Conservation (phyloP, 2,888 invertebrate genomes). For the Dione vanillae region DNA sequence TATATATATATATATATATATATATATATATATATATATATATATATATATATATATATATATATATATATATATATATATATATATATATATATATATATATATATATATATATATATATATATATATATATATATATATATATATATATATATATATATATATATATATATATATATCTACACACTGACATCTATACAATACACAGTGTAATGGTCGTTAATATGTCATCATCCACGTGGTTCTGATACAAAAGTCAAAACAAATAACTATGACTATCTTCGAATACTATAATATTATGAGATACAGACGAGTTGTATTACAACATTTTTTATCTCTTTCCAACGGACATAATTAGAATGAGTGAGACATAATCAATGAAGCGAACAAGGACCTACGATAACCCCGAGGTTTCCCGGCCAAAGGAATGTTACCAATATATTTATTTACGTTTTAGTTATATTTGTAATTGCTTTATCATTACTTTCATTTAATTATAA, state of each 20-base stretch:
- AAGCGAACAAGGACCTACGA: slow-evolving; percentile 54
- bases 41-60: no score
- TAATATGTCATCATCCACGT: slow-evolving; percentile 18
- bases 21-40: no score
- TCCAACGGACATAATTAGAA: slow-evolving; percentile 35
- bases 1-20: no score
- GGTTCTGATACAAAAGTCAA: slow-evolving; percentile 4
- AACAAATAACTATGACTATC: slow-evolving; percentile 1
- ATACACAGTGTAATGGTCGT: background rate
- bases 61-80: no score
- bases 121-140: no score
- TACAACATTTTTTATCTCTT: slow-evolving; percentile 5
- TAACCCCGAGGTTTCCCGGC: slow-evolving; percentile 64
- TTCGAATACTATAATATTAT: slow-evolving; percentile 7
- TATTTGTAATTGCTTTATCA: background rate
- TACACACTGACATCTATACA: no score
- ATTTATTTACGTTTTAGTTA: slow-evolving; percentile 22
- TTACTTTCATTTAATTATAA: background rate
- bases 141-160: no score
- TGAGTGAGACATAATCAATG: slow-evolving; percentile 11
- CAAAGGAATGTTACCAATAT: slow-evolving; percentile 63
- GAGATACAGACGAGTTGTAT: slow-evolving; percentile 12
- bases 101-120: no score
- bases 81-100: no score
- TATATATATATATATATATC: no score